A percentile compares a stretch with the other conserved stretches of the same genome.
Conservation (phyloP, 2,113 vertebrate species). For the Prolemur simus region DNA sequence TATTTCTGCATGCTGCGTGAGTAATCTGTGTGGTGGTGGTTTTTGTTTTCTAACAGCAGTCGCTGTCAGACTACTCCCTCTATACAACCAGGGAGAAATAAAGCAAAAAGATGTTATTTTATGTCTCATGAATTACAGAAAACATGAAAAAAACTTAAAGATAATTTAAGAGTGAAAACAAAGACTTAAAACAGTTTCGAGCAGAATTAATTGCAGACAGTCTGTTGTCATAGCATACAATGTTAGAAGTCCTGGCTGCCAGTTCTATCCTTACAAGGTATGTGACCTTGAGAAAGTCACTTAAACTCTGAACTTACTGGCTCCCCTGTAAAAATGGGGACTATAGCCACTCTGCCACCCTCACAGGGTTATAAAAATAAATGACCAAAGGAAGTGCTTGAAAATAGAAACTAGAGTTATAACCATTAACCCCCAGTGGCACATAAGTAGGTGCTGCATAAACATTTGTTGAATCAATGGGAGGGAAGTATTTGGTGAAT, state of each 20-base stretch:
- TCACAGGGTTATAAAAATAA: background rate
- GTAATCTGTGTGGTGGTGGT: background rate
- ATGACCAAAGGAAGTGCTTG: background rate
- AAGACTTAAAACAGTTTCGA: background rate
- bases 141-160: background rate
- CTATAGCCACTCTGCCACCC: background rate
- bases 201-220: background rate
- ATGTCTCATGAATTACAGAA: background rate
- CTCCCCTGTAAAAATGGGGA: background rate
- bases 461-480: background rate
- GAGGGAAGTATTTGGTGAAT: background rate
- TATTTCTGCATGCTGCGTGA: background rate
- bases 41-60: background rate
- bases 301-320: background rate
- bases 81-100: conserved; percentile 28
- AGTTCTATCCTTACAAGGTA: background rate
- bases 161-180: background rate
- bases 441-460: background rate
- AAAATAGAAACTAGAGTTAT: background rate
- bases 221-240: background rate
- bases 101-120: background rate
- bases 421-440: background rate
- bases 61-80: background rate
- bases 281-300: background rate
- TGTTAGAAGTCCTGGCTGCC: background rate